phyloP scores from a whole-genome alignment of 1,140 invertebrate species.

The Anthonomus grandis region DNA sequence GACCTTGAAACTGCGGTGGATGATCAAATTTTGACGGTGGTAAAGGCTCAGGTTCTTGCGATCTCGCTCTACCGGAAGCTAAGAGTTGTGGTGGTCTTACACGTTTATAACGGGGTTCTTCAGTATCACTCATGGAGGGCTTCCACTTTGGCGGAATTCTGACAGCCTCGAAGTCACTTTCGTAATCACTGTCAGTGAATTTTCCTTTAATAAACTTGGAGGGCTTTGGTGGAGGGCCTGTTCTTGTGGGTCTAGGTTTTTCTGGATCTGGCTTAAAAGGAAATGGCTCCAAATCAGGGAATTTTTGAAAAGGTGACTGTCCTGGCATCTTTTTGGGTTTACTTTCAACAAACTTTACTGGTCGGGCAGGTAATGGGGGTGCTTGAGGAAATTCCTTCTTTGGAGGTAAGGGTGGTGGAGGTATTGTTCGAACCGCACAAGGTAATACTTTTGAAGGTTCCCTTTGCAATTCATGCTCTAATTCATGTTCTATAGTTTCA shows the following conservation, averaged over 20 bases:
- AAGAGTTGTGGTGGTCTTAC: conserved; percentile 53
- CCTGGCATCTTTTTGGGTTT: conserved; percentile 34
- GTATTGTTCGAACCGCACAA: conserved; percentile 53
- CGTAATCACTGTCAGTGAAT: conserved; percentile 66
- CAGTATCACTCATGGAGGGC: conserved; percentile 63
- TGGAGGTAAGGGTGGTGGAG: conserved; percentile 50
- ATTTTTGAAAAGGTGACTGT: conserved; percentile 44
- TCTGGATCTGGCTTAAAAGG: conserved; percentile 51
- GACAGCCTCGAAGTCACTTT: conserved; percentile 62
- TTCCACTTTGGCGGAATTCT: conserved; percentile 59
- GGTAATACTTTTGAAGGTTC: conserved; percentile 54
- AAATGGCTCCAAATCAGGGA: conserved; percentile 55
- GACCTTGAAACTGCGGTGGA: conserved; percentile 51
- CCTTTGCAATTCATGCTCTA: conserved; percentile 55
- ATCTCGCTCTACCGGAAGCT: conserved; percentile 50
- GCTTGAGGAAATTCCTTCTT: conserved; percentile 51
- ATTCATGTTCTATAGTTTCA: conserved; percentile 57
- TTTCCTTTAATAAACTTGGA: conserved; percentile 61
- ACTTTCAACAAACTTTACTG: conserved; percentile 33
- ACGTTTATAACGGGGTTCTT: conserved; percentile 57
- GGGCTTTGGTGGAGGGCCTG: conserved; percentile 56
- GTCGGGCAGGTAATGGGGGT: conserved; percentile 49
- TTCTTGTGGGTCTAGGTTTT: conserved; percentile 44
- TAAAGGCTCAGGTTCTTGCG: conserved; percentile 55
- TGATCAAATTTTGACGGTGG: conserved; percentile 60